A percentile compares a stretch with the other conserved stretches of the same genome.
Evolutionary conservation across 1,140 invertebrate species (phyloP).

Genomic region (Heliothis virescens): DNA sequence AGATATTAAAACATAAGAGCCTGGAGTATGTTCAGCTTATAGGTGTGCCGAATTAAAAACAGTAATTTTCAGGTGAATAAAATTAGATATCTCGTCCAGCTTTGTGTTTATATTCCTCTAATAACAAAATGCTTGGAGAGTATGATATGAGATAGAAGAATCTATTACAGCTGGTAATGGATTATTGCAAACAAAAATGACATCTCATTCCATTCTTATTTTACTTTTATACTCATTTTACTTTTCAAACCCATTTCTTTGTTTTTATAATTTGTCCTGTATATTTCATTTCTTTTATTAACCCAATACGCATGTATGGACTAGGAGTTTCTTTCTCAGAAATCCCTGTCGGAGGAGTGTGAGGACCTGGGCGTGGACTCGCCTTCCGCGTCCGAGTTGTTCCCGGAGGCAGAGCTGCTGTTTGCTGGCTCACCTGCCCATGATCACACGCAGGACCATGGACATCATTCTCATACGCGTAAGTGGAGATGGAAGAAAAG

Average conservation of each 20-base stretch:
- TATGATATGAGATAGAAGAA: too few relatives aligned
- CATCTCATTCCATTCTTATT: too few relatives aligned
- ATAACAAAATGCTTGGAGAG: too few relatives aligned
- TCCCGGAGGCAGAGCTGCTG: slow-evolving; percentile 91
- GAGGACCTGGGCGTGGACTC: slow-evolving; percentile 92
- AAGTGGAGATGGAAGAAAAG: slow-evolving; percentile 48
- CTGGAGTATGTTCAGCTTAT: too few relatives aligned
- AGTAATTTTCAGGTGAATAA: too few relatives aligned
- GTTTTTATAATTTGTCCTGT: neutral
- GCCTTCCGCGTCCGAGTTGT: slow-evolving; percentile 91
- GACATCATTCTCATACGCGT: slow-evolving; percentile 73
- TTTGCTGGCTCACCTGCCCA: slow-evolving; percentile 86
- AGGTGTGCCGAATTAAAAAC: too few relatives aligned
- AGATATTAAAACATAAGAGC: too few relatives aligned
- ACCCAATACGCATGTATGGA: slow-evolving; percentile 54
- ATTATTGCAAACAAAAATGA: too few relatives aligned
- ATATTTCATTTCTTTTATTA: slow-evolving; percentile 29
- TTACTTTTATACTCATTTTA: neutral
- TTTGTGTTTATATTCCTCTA: too few relatives aligned
- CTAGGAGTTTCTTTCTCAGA: slow-evolving; percentile 82
- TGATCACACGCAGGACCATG: slow-evolving; percentile 71
- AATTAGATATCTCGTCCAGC: too few relatives aligned
- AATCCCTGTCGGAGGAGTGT: slow-evolving; percentile 91
- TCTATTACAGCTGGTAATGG: too few relatives aligned
- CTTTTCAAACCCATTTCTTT: neutral